Evolutionary conservation across 2,888 invertebrate species (phyloP), one percentile per base, ranked within the genome.

Genomic region (Pinctada fucata): DNA sequence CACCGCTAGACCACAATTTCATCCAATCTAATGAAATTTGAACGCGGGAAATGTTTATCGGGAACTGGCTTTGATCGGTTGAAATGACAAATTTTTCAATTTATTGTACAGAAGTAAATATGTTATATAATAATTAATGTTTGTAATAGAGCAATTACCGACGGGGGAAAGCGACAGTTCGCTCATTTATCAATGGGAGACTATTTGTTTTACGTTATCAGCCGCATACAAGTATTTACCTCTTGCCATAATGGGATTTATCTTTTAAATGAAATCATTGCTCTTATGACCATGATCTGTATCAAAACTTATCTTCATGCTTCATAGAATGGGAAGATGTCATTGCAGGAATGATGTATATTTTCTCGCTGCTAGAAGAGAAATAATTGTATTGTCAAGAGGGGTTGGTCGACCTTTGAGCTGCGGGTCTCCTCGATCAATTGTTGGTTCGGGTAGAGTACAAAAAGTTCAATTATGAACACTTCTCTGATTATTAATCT

Each of bases 121-220:
- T 58, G 58, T 58, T 58, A 58, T 58, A 58, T 58, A 58, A 58
- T 58, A 58, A 58, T 58, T 58, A 58, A 10, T 58, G 58, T 58
- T 58, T 58, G 58, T 13, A 58, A 6, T 10, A 13, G 58, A 58
- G 13, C 13, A 58, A 58, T 58, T 58, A 58, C 13, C 58, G 8
- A 10, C 58, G 13, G 13, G 6, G 6, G 58, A 6, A 10, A 10
- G 8, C 6, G 58, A 58, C 58, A 58, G 1, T 10, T 58, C 6
- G 6, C 6, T 13, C 58, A 58, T 58, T 58, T 58, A 58, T 58
- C 58, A 58, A 58, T 58, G 58, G 13, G 58, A 1, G 6, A 13
- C 58, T 58, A 58, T 58, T 58, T 58, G 6, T 13, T 58, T 6
- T 58, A 10, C 58, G 58, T 13, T 58, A 58, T 58, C 58, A 10